A percentile compares a stretch with the other conserved stretches of the same genome.
Conservation (phyloP, 2,113 vertebrate genomes). For the Cyprinus carpio region DNA sequence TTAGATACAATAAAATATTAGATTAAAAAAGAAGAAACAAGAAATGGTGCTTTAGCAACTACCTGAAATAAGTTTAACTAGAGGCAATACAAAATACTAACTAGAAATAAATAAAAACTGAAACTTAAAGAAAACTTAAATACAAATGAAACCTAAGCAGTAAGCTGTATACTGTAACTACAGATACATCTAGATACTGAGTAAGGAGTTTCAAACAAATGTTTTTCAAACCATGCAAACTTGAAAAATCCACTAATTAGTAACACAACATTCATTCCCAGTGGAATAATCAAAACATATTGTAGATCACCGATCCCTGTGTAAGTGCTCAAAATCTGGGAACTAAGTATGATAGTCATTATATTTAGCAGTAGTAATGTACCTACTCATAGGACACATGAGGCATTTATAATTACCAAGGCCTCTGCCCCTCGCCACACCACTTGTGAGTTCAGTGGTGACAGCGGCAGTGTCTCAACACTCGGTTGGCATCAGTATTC, state of each 20-base stretch:
- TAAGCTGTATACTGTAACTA: too few relatives aligned
- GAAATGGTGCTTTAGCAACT: too few relatives aligned
- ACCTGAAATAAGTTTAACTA: too few relatives aligned
- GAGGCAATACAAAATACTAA: too few relatives aligned
- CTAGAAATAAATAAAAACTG: too few relatives aligned
- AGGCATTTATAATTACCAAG: slow-evolving; percentile 9
- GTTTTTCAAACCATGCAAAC: neutral
- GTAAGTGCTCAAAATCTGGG: neutral
- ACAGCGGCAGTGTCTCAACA: slow-evolving; percentile 55
- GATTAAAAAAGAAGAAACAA: too few relatives aligned
- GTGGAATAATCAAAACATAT: neutral
- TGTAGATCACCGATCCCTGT: neutral
- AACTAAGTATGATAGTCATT: neutral
- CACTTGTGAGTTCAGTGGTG: slow-evolving; percentile 33
- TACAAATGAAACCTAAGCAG: too few relatives aligned
- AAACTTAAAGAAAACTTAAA: too few relatives aligned
- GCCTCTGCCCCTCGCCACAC: slow-evolving; percentile 1
- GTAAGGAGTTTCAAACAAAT: neutral
- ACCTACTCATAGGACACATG: neutral
- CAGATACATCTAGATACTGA: neutral
- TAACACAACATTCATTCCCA: neutral
- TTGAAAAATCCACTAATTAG: neutral
- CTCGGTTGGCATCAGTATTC: slow-evolving; percentile 58
- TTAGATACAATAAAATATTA: too few relatives aligned
- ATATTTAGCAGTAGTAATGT: slow-evolving; percentile 8